phyloP scores from a whole-genome alignment of 2,113 vertebrate species.

The Antechinus stuartii region DNA sequence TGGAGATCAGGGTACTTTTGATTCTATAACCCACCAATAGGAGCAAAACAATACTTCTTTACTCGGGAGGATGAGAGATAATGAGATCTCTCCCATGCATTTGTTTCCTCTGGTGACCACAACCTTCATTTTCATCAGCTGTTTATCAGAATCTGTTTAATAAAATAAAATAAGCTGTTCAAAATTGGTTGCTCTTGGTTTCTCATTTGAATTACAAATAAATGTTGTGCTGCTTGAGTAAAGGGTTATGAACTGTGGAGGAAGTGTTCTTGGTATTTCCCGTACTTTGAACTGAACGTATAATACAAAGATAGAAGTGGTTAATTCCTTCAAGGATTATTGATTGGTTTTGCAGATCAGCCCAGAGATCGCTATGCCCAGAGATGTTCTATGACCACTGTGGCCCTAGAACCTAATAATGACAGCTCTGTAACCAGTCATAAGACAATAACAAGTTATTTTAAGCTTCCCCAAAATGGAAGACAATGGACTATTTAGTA shows the following conservation, averaged over 20 bases:
- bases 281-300: conserved; percentile 17
- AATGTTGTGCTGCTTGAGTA: conserved; percentile 33
- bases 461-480: conserved; percentile 59
- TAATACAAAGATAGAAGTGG: not conserved
- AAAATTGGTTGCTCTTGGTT: conserved; percentile 39
- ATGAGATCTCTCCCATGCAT: conserved; percentile 36
- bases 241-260: conserved; percentile 48
- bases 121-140: conserved; percentile 69
- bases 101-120: conserved; percentile 53
- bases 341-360: conserved; percentile 34
- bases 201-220: conserved; percentile 65
- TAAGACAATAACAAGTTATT: conserved; percentile 75
- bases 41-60: conserved; percentile 45
- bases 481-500: conserved; percentile 79
- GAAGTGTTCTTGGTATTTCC: conserved; percentile 53
- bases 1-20: not conserved
- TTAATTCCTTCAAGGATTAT: not conserved
- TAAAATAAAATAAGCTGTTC: conserved; percentile 42
- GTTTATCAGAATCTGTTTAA: conserved; percentile 77
- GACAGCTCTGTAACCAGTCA: conserved; percentile 59
- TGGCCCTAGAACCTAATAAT: conserved; percentile 21
- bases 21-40: conserved; percentile 34
- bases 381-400: not conserved
- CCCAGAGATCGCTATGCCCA: not conserved
- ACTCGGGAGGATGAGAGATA: conserved; percentile 45